phyloP scores from a whole-genome alignment of 2,888 invertebrate genomes.

The Drosophila acutilabella region DNA sequence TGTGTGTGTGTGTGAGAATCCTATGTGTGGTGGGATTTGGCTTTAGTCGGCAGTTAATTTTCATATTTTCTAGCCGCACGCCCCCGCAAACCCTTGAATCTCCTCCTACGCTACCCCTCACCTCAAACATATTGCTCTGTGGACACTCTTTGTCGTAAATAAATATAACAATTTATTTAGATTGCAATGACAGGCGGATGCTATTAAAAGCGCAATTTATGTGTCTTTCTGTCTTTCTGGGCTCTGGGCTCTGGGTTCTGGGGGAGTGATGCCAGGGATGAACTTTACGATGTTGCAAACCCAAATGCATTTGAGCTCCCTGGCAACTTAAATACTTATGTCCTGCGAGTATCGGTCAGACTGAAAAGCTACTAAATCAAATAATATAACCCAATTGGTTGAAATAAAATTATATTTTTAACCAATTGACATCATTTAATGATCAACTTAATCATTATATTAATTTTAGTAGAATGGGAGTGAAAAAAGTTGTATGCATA shows the following conservation, averaged over 20 bases:
- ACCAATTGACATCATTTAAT: neutral
- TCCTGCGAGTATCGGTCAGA: slow-evolving; percentile 20
- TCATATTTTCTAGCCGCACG: slow-evolving; percentile 79
- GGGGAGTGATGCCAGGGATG: slow-evolving; percentile 43
- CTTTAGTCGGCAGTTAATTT: slow-evolving; percentile 82
- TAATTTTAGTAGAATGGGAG: neutral
- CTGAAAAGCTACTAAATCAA: slow-evolving; percentile 15
- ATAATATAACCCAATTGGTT: neutral
- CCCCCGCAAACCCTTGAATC: slow-evolving; percentile 1
- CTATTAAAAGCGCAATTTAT: slow-evolving; percentile 79
- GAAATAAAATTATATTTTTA: neutral
- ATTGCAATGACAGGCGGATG: slow-evolving; percentile 82
- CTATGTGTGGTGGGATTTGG: slow-evolving; percentile 70
- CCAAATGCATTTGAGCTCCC: slow-evolving; percentile 42
- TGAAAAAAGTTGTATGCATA: no score
- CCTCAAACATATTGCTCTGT: slow-evolving; percentile 13
- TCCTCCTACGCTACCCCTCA: neutral
- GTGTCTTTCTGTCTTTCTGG: slow-evolving; percentile 43
- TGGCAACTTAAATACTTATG: slow-evolving; percentile 24
- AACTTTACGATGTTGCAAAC: slow-evolving; percentile 62
- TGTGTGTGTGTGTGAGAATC: slow-evolving; percentile 11
- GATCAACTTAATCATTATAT: neutral
- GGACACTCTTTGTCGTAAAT: slow-evolving; percentile 81
- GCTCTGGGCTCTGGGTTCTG: slow-evolving; percentile 13
- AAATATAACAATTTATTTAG: slow-evolving; percentile 83